phyloP scores from a whole-genome alignment of 1,140 invertebrate species.

The Scaptomyza pallida region DNA sequence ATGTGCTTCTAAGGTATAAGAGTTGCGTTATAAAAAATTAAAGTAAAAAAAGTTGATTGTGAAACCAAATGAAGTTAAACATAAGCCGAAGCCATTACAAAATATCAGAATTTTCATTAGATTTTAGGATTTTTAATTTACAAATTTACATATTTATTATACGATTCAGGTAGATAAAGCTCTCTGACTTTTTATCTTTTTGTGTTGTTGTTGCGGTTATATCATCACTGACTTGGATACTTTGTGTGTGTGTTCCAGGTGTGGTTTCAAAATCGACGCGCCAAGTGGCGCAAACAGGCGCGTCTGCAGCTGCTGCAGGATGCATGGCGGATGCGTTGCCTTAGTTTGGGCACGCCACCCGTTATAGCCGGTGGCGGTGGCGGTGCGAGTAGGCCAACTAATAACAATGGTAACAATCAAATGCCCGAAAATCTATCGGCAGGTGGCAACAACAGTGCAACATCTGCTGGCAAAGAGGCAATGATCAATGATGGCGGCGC shows the following conservation, averaged over 20 bases:
- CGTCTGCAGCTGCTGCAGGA: constrained; percentile 93
- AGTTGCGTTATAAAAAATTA: too few relatives aligned
- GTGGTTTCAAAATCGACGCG: constrained; percentile 95
- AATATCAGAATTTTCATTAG: too few relatives aligned
- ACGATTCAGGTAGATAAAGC: too few relatives aligned
- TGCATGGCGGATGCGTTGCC: constrained; percentile 94
- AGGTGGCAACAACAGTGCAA: not conserved
- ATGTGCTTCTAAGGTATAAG: too few relatives aligned
- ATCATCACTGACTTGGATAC: not conserved
- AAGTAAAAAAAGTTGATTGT: too few relatives aligned
- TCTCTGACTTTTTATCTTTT: not conserved
- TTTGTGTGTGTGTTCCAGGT: constrained; percentile 86
- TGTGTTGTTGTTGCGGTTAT: not conserved
- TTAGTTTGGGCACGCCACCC: constrained; percentile 88
- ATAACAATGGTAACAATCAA: constrained; percentile 40
- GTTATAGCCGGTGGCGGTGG: constrained; percentile 84
- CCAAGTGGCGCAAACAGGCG: constrained; percentile 94
- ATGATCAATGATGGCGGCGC: constrained; percentile 29
- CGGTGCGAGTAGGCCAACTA: constrained; percentile 23
- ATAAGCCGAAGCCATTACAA: too few relatives aligned
- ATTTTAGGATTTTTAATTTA: too few relatives aligned
- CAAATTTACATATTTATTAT: too few relatives aligned
- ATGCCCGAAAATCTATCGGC: constrained; percentile 69
- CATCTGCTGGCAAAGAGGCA: constrained; percentile 48
- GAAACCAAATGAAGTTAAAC: too few relatives aligned